phyloP scores from a whole-genome alignment of 2,888 invertebrate genomes.

The Calliopum simillimum region DNA sequence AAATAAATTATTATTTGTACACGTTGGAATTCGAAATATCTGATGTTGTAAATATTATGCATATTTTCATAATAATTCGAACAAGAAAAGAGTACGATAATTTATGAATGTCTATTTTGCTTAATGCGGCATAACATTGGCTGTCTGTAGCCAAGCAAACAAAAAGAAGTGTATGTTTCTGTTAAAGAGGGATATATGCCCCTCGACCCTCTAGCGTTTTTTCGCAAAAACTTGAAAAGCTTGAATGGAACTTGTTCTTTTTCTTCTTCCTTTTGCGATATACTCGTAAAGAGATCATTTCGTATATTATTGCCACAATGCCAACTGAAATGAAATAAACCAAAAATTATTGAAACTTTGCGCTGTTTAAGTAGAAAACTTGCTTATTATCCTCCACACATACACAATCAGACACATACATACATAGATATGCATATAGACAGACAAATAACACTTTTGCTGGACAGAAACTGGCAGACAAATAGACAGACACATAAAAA shows the following conservation, averaged over 20 bases:
- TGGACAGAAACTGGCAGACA: conserved; percentile 28
- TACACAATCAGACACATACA: conserved; percentile 21
- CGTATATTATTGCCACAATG: conserved; percentile 55
- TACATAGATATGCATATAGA: conserved; percentile 33
- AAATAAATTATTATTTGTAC: conserved; percentile 53
- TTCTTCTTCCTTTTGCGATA: conserved; percentile 1
- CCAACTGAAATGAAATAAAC: conserved; percentile 55
- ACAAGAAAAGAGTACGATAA: conserved; percentile 45
- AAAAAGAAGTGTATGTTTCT: background rate
- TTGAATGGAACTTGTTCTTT: background rate
- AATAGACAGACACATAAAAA: conserved; percentile 25
- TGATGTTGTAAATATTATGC: conserved; percentile 57
- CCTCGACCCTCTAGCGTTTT: background rate
- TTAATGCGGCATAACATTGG: background rate
- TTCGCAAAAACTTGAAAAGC: background rate
- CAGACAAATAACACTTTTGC: conserved; percentile 52
- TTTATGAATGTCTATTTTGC: conserved; percentile 52
- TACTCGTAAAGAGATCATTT: conserved; percentile 29
- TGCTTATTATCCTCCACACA: conserved; percentile 42
- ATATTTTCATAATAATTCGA: conserved; percentile 47
- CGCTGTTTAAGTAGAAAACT: conserved; percentile 58
- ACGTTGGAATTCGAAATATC: conserved; percentile 38
- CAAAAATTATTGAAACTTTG: conserved; percentile 65
- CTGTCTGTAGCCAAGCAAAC: background rate
- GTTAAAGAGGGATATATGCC: background rate